Evolutionary conservation across 2,888 invertebrate genomes (phyloP).

Genomic region (Neuroscelio doddi): DNA sequence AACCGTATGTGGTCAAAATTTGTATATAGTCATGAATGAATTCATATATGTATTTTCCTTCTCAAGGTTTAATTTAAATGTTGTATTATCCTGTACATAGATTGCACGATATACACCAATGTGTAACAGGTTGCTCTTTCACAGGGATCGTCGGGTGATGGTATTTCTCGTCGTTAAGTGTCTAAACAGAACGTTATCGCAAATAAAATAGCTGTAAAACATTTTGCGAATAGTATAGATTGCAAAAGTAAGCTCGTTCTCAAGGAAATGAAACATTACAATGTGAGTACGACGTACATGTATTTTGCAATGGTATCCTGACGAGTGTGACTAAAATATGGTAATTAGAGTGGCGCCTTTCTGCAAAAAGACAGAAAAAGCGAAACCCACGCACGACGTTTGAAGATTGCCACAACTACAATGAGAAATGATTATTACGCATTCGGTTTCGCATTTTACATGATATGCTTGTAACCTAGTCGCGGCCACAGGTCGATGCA

Average conservation of each 20-base stretch:
- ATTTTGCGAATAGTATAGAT: slow-evolving; percentile 1
- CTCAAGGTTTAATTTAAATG: too few relatives aligned
- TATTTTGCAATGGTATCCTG: neutral
- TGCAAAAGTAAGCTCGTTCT: neutral
- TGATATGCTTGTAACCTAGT: neutral
- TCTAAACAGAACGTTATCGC: neutral
- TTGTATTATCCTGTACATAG: too few relatives aligned
- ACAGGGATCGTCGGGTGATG: neutral
- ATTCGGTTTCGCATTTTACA: neutral
- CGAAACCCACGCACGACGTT: slow-evolving; percentile 2
- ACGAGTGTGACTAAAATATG: slow-evolving; percentile 3
- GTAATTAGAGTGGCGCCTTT: neutral
- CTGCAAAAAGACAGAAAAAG: neutral
- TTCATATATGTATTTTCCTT: too few relatives aligned
- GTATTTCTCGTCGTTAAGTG: too few relatives aligned
- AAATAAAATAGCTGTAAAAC: slow-evolving; percentile 6
- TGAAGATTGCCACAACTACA: neutral
- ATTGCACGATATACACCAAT: neutral
- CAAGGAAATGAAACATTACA: neutral
- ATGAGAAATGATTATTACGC: slow-evolving; percentile 1
- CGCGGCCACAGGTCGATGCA: slow-evolving; percentile 5
- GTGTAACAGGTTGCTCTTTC: neutral
- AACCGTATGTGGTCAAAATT: neutral
- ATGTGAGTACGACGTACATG: slow-evolving; percentile 1
- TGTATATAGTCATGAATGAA: too few relatives aligned